phyloP scores from a whole-genome alignment of 2,113 vertebrate genomes.

The Garra rufa region DNA sequence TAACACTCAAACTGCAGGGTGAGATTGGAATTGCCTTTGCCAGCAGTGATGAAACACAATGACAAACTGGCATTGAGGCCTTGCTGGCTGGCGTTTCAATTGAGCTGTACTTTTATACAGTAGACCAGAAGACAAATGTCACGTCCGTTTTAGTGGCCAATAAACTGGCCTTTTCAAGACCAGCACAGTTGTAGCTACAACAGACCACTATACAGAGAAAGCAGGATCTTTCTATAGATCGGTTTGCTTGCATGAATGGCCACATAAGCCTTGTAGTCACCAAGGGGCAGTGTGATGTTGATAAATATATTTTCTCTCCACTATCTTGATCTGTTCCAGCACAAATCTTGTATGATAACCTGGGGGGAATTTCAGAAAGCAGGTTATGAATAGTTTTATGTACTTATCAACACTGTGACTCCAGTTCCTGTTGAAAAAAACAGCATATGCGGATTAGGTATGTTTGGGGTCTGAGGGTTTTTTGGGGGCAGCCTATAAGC shows the following conservation, averaged over 20 bases:
- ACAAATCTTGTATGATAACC: background rate
- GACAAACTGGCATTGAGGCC: background rate
- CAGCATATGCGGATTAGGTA: too few relatives aligned
- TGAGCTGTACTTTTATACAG: background rate
- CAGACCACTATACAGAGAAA: background rate
- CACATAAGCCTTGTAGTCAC: background rate
- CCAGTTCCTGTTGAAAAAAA: too few relatives aligned
- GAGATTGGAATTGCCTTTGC: background rate
- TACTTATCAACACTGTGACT: too few relatives aligned
- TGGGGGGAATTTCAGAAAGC: background rate
- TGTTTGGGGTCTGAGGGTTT: too few relatives aligned
- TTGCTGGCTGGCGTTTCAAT: background rate
- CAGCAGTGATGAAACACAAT: background rate
- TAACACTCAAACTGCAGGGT: background rate
- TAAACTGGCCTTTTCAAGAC: background rate
- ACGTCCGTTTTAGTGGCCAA: background rate
- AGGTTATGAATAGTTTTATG: too few relatives aligned
- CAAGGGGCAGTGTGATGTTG: constrained; percentile 36
- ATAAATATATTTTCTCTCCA: constrained; percentile 1
- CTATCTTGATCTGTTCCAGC: background rate
- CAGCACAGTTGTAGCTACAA: background rate
- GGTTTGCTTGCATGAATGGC: background rate
- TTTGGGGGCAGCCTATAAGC: too few relatives aligned
- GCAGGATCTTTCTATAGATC: background rate
- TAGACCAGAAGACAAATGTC: background rate